phyloP scores from a whole-genome alignment of 2,797 vertebrate genomes.

The Aselliscus stoliczkanus region DNA sequence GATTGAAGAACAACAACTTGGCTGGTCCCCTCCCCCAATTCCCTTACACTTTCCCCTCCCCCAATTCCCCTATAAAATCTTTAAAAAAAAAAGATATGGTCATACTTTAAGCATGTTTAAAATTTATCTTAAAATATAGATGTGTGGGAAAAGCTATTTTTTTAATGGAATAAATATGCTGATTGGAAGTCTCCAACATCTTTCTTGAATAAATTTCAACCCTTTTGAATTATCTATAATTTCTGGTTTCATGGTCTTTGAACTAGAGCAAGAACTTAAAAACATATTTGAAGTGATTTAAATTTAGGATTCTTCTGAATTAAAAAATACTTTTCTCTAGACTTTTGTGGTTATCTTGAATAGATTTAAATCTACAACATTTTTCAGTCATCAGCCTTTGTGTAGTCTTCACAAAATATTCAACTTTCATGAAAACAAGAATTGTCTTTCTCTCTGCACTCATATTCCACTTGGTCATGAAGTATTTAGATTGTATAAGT shows the following conservation, averaged over 20 bases:
- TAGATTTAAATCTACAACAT: background rate
- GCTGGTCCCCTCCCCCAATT: too few species aligned
- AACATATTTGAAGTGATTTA: background rate
- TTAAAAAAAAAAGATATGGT: background rate
- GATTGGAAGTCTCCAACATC: background rate
- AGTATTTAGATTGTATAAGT: background rate
- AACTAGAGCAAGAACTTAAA: background rate
- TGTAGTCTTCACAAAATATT: background rate
- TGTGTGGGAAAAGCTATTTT: background rate
- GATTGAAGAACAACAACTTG: too few species aligned
- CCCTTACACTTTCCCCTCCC: too few species aligned
- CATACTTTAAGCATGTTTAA: background rate
- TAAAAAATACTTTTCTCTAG: background rate
- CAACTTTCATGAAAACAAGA: background rate
- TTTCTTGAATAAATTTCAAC: background rate
- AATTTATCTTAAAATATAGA: background rate
- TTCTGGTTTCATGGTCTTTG: slow-evolving; percentile 1
- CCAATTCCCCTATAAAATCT: too few species aligned
- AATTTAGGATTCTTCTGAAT: background rate
- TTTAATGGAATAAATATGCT: background rate
- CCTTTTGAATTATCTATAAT: background rate
- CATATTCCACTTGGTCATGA: background rate
- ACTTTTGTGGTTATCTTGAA: background rate
- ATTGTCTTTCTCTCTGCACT: background rate
- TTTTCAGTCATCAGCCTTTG: background rate